Conservation (phyloP, 2,113 vertebrate genomes). For the Myiagra hebetior region DNA sequence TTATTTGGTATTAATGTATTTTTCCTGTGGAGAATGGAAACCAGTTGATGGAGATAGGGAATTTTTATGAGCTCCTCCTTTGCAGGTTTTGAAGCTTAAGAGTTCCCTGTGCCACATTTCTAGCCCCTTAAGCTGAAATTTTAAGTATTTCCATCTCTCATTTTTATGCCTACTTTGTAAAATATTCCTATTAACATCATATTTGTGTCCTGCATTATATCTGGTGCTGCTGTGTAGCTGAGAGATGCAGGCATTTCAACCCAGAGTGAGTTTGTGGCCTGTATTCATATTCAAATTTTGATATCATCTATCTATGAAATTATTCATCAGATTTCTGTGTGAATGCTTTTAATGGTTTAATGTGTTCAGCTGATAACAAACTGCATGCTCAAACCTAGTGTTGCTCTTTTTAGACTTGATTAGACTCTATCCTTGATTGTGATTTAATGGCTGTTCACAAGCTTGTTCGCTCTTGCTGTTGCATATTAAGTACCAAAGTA, state of each 20-base stretch:
- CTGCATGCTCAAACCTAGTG: background rate
- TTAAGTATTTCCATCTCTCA: background rate
- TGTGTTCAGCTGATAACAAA: slow-evolving; percentile 28
- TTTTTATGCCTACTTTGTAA: background rate
- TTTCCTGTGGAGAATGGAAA: background rate
- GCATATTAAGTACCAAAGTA: slow-evolving; percentile 48
- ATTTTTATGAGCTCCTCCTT: background rate
- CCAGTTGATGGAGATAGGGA: background rate
- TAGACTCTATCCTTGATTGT: slow-evolving; percentile 4
- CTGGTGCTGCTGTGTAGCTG: background rate
- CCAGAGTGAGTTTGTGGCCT: background rate
- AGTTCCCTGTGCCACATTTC: background rate
- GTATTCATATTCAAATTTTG: slow-evolving; percentile 60
- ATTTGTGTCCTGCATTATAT: background rate
- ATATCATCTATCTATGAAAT: slow-evolving; percentile 16
- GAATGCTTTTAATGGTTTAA: slow-evolving; percentile 30
- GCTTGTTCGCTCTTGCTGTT: slow-evolving; percentile 47
- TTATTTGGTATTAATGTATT: background rate
- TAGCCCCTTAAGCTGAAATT: background rate
- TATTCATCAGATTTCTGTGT: background rate
- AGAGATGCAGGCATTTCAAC: background rate
- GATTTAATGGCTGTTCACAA: slow-evolving; percentile 55
- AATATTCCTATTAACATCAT: background rate
- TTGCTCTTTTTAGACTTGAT: slow-evolving; percentile 29
- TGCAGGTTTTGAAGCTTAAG: background rate